Percentiles rank a stretch among this genome's conserved stretches.
phyloP scores from a whole-genome alignment of 2,888 invertebrate genomes.

The Idaea dimidiata region DNA sequence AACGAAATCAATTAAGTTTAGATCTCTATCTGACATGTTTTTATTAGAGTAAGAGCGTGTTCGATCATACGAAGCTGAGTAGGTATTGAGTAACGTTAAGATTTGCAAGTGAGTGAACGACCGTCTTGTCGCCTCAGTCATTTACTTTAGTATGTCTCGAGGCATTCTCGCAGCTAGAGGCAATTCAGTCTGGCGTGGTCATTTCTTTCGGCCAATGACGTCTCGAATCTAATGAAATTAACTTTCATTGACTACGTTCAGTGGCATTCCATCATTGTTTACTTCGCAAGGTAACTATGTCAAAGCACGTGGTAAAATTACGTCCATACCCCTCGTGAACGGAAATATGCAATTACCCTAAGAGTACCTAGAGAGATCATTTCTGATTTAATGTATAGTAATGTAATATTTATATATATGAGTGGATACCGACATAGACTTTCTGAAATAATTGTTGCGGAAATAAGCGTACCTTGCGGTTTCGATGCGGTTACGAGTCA shows the following conservation, averaged over 20 bases:
- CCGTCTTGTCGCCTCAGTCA: constrained; percentile 54
- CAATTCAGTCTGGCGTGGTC: constrained; percentile 33
- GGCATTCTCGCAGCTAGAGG: constrained; percentile 38
- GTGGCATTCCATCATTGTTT: constrained; percentile 50
- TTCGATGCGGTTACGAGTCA: constrained; percentile 35
- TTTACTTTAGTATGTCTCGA: constrained; percentile 44
- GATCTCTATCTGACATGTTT: constrained; percentile 29
- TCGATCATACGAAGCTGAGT: constrained; percentile 51
- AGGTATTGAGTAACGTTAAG: constrained; percentile 57
- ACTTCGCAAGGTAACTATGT: constrained; percentile 43
- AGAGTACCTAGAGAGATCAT: constrained; percentile 9
- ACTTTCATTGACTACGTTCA: constrained; percentile 58
- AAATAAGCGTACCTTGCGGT: constrained; percentile 52
- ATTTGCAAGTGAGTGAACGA: constrained; percentile 58
- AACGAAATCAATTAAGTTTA: constrained; percentile 37
- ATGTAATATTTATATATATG: constrained; percentile 10
- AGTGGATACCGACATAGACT: constrained; percentile 2
- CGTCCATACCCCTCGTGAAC: constrained; percentile 24
- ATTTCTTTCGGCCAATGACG: constrained; percentile 43
- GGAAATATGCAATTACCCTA: constrained; percentile 28
- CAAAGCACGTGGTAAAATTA: constrained; percentile 40
- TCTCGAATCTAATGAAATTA: constrained; percentile 60
- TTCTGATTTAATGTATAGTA: constrained; percentile 13
- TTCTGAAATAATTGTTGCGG: constrained; percentile 54
- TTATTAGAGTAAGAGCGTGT: constrained; percentile 50